A percentile compares a stretch with the other conserved stretches of the same genome.
Evolutionary conservation across 2,888 invertebrate species (phyloP).

Genomic region (Sphaerophoria taeniata): DNA sequence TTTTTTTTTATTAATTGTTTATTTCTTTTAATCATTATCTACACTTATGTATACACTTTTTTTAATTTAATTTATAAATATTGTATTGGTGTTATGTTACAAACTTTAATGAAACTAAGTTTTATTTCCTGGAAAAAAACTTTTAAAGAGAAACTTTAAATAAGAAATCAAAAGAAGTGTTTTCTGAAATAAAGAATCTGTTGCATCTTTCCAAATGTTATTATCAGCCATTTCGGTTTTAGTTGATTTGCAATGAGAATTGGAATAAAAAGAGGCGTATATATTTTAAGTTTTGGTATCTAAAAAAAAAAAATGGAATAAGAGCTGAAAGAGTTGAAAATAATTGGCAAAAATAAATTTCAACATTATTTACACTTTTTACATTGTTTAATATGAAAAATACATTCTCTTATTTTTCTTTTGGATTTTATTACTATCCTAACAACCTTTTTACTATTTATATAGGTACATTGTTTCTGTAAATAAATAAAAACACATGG

Average conservation of each 20-base stretch:
- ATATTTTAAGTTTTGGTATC: too few species aligned
- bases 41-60: conserved; percentile 63
- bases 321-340: not conserved
- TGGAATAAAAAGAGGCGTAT: too few species aligned
- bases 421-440: conserved; percentile 49
- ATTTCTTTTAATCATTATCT: conserved; percentile 67
- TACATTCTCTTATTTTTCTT: conserved; percentile 48
- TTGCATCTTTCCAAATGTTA: too few species aligned
- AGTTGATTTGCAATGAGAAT: too few species aligned
- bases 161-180: conserved; percentile 40
- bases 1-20: conserved; percentile 40
- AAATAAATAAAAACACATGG: too few species aligned
- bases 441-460: conserved; percentile 40
- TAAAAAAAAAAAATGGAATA: not conserved
- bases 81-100: conserved; percentile 74
- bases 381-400: conserved; percentile 59
- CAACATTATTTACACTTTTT: conserved; percentile 69
- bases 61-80: conserved; percentile 44
- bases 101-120: conserved; percentile 60
- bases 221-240: too few species aligned
- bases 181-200: too few species aligned
- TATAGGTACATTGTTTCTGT: not conserved
- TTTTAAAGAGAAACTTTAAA: conserved; percentile 2
- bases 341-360: not conserved
- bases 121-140: conserved; percentile 42